Conservation (phyloP, 2,797 vertebrate genomes). For the Spinus pinus region DNA sequence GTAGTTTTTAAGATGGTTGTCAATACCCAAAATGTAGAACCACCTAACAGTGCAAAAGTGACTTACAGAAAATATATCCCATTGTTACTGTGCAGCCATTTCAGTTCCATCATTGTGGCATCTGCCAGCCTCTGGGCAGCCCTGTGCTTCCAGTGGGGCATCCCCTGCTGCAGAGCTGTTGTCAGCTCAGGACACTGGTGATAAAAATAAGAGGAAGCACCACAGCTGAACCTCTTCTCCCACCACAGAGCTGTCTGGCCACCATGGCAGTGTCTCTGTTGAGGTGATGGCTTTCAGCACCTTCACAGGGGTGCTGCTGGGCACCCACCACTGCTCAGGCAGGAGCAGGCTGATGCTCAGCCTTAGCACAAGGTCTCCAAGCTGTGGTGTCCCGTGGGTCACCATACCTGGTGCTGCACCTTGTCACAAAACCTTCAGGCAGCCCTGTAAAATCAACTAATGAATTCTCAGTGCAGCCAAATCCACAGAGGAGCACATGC, state of each 20-base stretch:
- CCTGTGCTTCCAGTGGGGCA: background rate
- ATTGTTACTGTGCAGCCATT: background rate
- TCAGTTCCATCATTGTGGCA: background rate
- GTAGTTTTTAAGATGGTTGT: background rate
- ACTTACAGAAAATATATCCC: background rate
- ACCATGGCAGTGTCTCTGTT: background rate
- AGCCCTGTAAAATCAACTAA: background rate
- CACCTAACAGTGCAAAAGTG: background rate
- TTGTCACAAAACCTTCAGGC: background rate
- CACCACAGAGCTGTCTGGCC: background rate
- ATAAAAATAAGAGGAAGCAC: background rate
- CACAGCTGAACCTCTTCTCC: background rate
- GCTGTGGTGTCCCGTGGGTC: background rate
- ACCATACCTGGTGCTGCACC: background rate
- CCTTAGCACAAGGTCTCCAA: background rate
- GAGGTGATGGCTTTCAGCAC: background rate
- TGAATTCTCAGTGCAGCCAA: background rate
- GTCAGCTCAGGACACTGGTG: background rate
- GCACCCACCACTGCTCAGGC: background rate
- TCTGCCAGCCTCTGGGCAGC: background rate
- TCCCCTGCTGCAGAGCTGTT: background rate
- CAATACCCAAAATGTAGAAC: background rate
- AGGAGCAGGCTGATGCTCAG: background rate
- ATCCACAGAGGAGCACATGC: rapidly evolving
- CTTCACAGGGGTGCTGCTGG: background rate